Evolutionary conservation across 2,797 vertebrate genomes (phyloP).

Genomic region (Poecile montanus): DNA sequence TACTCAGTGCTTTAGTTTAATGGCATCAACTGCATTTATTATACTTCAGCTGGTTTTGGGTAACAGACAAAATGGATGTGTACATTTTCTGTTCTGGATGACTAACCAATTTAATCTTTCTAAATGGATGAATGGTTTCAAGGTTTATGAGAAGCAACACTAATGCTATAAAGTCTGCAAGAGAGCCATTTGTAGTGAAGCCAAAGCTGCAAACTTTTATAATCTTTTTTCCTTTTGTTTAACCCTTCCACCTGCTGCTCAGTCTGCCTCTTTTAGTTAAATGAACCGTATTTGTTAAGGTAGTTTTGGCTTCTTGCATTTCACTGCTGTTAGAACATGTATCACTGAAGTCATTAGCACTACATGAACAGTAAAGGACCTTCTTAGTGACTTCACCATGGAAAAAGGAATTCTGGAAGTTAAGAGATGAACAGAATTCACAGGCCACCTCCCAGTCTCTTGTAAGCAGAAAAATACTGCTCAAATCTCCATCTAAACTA

Average conservation of each 20-base stretch:
- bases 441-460: background rate
- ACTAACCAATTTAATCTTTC: slow-evolving; percentile 68
- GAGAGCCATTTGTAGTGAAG: slow-evolving; percentile 63
- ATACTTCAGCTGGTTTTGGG: slow-evolving; percentile 21
- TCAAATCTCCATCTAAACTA: background rate
- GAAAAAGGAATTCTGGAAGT: background rate
- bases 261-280: slow-evolving; percentile 39
- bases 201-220: slow-evolving; percentile 62
- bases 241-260: slow-evolving; percentile 69
- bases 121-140: slow-evolving; percentile 65
- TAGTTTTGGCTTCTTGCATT: slow-evolving; percentile 41
- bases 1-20: slow-evolving; percentile 6
- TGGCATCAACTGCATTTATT: slow-evolving; percentile 33
- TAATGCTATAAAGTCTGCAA: slow-evolving; percentile 66
- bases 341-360: background rate
- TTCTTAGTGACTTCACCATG: background rate
- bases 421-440: background rate
- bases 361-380: background rate
- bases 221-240: slow-evolving; percentile 68
- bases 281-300: slow-evolving; percentile 29
- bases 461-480: background rate
- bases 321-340: background rate
- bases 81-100: slow-evolving; percentile 63
- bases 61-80: slow-evolving; percentile 60
- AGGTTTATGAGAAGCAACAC: slow-evolving; percentile 64